Percentiles rank a stretch among this genome's conserved stretches.
These are phyloP conservation scores for Oenanthe melanoleuca DNA, from an alignment of 2,113 vertebrate genomes.

Conservation along the genomic window DNA sequence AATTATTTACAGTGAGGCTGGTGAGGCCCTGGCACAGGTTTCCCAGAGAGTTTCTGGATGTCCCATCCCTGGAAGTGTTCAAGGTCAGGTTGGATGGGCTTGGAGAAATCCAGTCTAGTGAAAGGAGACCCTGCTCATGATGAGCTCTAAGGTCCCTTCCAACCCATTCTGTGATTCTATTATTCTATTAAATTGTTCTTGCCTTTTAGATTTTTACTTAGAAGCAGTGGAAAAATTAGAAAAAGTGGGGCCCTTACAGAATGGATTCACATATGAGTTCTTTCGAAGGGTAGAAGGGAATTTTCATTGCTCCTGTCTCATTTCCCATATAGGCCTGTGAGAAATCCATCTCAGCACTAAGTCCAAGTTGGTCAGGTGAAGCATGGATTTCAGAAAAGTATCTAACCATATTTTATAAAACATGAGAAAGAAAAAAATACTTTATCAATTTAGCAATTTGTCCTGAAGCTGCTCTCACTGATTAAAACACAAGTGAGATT, in stretches of 20 bases:
- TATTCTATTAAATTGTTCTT: neutral
- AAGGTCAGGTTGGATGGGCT: neutral
- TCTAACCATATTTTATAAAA: neutral
- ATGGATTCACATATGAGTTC: neutral
- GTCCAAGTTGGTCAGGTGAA: neutral
- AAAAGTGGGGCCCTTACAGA: fast-evolving
- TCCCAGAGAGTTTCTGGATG: neutral
- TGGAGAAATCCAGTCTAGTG: neutral
- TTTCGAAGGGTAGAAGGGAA: neutral
- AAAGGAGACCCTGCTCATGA: neutral
- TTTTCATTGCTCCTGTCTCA: neutral
- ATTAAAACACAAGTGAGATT: neutral
- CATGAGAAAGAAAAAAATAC: neutral
- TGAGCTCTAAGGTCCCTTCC: neutral
- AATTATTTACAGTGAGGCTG: neutral
- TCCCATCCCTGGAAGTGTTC: neutral
- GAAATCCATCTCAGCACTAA: neutral
- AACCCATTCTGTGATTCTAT: neutral
- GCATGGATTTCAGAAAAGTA: neutral
- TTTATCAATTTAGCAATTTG: neutral
- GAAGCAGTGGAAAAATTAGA: neutral
- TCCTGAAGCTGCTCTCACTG: neutral
- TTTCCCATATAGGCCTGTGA: neutral
- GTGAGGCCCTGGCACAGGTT: neutral
- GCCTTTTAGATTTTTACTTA: neutral